Conservation (phyloP, 2,888 invertebrate genomes). For the Idaea dimidiata region DNA sequence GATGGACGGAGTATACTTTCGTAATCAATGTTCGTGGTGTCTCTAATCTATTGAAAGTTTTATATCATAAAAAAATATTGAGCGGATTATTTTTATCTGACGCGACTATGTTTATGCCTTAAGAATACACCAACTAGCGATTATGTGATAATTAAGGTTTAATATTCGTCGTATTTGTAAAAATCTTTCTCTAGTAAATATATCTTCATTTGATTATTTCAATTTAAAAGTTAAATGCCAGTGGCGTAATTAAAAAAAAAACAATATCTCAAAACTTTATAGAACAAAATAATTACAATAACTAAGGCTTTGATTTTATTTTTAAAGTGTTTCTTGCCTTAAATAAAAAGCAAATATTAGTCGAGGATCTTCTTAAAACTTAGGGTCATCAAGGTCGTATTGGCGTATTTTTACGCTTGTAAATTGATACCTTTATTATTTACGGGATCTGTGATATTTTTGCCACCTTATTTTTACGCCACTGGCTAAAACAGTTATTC, state of each 20-base stretch:
- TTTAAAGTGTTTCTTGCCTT: too few species aligned
- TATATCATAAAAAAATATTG: neutral
- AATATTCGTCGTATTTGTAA: conserved; percentile 12
- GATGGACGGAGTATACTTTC: neutral
- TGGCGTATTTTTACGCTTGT: too few species aligned
- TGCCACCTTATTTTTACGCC: too few species aligned
- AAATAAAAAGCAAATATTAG: too few species aligned
- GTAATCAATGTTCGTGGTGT: conserved; percentile 6
- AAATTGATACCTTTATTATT: too few species aligned
- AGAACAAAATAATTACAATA: too few species aligned
- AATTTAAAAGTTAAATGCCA: neutral
- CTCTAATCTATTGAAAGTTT: conserved; percentile 4
- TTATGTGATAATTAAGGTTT: conserved; percentile 22
- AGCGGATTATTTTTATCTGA: conserved; percentile 7
- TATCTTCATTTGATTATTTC: neutral
- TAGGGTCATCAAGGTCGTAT: too few species aligned
- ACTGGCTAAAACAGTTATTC: neutral
- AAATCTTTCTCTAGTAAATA: conserved; percentile 9
- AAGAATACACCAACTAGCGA: conserved; percentile 55
- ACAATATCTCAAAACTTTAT: too few species aligned
- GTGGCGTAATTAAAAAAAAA: neutral
- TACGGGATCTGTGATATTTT: too few species aligned
- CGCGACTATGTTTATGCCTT: conserved; percentile 38
- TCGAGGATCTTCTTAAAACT: too few species aligned
- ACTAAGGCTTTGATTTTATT: too few species aligned